Percentiles rank a stretch among this genome's conserved stretches.
Evolutionary conservation across 2,113 vertebrate species (phyloP).

Genomic region (Nymphicus hollandicus): DNA sequence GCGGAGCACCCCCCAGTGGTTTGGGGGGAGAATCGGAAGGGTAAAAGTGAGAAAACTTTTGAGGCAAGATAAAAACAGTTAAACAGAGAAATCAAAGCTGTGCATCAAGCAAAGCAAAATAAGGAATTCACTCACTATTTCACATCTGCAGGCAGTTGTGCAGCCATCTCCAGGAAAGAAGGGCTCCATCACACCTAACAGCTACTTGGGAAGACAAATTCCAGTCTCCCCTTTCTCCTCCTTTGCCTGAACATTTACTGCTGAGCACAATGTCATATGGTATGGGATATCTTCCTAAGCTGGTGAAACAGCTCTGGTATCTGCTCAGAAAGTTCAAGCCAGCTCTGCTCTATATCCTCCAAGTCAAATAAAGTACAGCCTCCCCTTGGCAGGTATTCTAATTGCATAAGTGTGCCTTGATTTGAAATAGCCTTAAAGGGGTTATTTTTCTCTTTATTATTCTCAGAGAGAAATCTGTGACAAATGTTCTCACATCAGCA

Average conservation of each 20-base stretch:
- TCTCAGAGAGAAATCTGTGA: not conserved
- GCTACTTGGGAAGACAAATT: not conserved
- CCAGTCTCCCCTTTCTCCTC: not conserved
- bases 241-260: not conserved
- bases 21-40: not conserved
- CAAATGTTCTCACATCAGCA: not conserved
- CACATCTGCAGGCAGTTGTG: not conserved
- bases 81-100: not conserved
- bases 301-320: not conserved
- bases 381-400: not conserved
- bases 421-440: not conserved
- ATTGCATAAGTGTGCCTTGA: not conserved
- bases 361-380: not conserved
- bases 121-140: not conserved
- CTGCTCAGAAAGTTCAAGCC: not conserved
- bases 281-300: not conserved
- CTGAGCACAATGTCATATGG: not conserved
- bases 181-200: not conserved
- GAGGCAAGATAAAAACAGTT: not conserved
- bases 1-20: not conserved
- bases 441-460: not conserved
- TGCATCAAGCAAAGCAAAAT: not conserved
- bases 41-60: not conserved
- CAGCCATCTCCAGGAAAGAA: not conserved
- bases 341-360: not conserved